phyloP scores from a whole-genome alignment of 2,113 vertebrate species.

The Bambusicola thoracicus region DNA sequence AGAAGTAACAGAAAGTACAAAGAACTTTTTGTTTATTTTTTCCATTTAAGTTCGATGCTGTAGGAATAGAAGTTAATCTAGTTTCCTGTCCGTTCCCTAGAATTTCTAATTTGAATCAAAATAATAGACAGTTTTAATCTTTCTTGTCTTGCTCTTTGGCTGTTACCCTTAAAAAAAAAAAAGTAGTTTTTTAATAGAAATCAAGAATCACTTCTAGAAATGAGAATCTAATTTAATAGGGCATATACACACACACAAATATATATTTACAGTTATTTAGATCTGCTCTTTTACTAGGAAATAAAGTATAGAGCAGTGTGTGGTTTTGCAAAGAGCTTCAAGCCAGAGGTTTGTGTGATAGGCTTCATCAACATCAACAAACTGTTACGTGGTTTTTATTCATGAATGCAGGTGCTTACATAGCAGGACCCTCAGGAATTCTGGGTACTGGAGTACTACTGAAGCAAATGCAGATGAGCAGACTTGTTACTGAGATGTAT shows the following conservation, averaged over 20 bases:
- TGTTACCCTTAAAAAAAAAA: neutral
- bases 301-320: neutral
- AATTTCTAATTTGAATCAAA: neutral
- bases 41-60: neutral
- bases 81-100: neutral
- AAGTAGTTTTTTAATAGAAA: too few relatives aligned
- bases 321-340: neutral
- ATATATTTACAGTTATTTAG: neutral
- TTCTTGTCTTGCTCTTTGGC: neutral
- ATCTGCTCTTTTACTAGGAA: neutral
- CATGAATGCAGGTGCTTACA: neutral
- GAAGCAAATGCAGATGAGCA: neutral
- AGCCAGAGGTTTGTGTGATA: neutral
- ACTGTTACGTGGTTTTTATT: neutral
- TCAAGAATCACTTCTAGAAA: neutral
- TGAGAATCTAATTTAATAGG: neutral
- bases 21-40: neutral
- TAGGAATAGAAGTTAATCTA: neutral
- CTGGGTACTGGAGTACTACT: neutral
- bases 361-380: neutral
- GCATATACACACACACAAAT: accelerated
- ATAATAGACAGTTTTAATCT: neutral
- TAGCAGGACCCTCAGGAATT: neutral
- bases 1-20: neutral
- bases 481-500: neutral